These are phyloP conservation scores for Autographa pulchrina DNA, from an alignment of 2,888 invertebrate genomes.

Conservation along the genomic window DNA sequence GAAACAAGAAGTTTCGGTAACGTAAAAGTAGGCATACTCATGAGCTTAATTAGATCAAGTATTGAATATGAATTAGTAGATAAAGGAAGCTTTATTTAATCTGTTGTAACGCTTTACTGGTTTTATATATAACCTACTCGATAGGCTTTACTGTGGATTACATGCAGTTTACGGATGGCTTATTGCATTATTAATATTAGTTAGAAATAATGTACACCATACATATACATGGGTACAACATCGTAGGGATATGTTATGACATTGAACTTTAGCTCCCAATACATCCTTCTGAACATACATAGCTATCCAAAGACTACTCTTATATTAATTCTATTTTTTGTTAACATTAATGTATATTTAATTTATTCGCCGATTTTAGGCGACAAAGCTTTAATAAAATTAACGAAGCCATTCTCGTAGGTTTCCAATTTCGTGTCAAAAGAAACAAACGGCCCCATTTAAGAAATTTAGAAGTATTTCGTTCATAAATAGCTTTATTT, in stretches of 20 bases:
- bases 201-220: constrained; percentile 11
- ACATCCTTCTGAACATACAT: too few relatives aligned
- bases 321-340: too few relatives aligned
- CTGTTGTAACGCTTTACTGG: constrained; percentile 27
- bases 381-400: too few relatives aligned
- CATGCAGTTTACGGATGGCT: constrained; percentile 31
- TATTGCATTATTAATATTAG: constrained; percentile 35
- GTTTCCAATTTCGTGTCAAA: too few relatives aligned
- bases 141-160: constrained; percentile 31
- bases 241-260: not conserved
- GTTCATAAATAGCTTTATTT: not conserved
- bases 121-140: constrained; percentile 29
- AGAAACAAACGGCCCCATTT: too few relatives aligned
- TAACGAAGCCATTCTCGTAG: too few relatives aligned
- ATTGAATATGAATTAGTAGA: constrained; percentile 15
- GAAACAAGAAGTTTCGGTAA: too few relatives aligned
- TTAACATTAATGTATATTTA: too few relatives aligned
- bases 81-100: constrained; percentile 21
- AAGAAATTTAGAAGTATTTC: not conserved
- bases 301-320: too few relatives aligned
- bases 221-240: constrained; percentile 7
- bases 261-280: too few relatives aligned
- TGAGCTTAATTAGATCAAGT: constrained; percentile 21
- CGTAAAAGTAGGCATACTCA: too few relatives aligned
- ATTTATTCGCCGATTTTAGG: too few relatives aligned